Evolutionary conservation across 2,797 vertebrate genomes (phyloP).

Genomic region (Acropternis orthonyx): DNA sequence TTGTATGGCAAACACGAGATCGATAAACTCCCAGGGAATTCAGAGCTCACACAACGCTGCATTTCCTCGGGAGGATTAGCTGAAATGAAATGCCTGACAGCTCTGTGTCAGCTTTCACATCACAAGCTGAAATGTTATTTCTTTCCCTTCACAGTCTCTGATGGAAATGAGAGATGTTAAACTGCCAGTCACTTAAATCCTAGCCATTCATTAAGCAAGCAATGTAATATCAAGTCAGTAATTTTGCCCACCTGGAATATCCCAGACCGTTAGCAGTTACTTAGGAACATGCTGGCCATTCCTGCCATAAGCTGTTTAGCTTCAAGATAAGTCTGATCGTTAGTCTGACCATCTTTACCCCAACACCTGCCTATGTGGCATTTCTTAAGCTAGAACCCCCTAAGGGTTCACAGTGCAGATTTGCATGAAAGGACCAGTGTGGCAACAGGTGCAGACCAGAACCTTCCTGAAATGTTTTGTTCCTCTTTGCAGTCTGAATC

Average conservation of each 20-base stretch:
- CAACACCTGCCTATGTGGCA: not conserved
- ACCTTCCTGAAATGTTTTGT: not conserved
- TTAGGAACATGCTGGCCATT: not conserved
- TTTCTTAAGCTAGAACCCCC: not conserved
- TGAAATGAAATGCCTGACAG: conserved; percentile 39
- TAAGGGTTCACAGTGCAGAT: not conserved
- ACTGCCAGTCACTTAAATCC: conserved; percentile 24
- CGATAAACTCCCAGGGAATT: conserved; percentile 1
- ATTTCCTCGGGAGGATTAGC: conserved; percentile 13
- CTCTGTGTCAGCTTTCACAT: conserved; percentile 41
- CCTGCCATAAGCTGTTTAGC: not conserved
- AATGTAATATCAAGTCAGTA: not conserved
- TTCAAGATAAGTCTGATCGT: not conserved
- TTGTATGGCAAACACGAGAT: conserved; percentile 6
- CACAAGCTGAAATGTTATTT: conserved; percentile 18
- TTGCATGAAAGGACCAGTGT: not conserved
- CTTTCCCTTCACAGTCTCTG: conserved; percentile 15
- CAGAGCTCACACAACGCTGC: not conserved
- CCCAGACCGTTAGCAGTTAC: not conserved
- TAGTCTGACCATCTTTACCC: not conserved
- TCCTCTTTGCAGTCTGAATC: not conserved
- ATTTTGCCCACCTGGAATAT: not conserved
- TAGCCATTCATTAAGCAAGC: conserved; percentile 43
- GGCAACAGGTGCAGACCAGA: too few relatives aligned
- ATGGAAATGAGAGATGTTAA: conserved; percentile 38